Evolutionary conservation across 2,888 invertebrate species (phyloP).

Genomic region (Pandemis heparana): DNA sequence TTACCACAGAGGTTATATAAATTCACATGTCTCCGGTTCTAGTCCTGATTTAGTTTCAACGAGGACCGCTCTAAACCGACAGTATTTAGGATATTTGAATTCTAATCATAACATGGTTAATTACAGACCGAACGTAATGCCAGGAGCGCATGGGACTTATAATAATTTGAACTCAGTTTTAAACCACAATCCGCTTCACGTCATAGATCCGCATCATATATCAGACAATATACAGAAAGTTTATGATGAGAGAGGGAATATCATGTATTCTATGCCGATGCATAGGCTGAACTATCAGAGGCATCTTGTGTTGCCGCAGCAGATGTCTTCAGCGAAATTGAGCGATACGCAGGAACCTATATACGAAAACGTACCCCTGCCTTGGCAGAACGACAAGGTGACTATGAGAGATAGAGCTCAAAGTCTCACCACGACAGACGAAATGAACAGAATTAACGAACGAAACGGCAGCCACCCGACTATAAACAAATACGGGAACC

Average conservation of each 20-base stretch:
- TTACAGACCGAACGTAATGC: constrained; percentile 70
- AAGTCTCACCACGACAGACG: constrained; percentile 90
- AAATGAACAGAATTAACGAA: constrained; percentile 80
- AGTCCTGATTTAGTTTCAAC: constrained; percentile 92
- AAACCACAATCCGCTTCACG: constrained; percentile 81
- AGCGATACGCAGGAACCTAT: constrained; percentile 89
- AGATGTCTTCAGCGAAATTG: constrained; percentile 58
- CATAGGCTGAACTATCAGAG: constrained; percentile 74
- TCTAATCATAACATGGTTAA: constrained; percentile 66
- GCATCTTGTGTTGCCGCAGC: constrained; percentile 82
- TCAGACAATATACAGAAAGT: constrained; percentile 87
- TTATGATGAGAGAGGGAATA: constrained; percentile 87
- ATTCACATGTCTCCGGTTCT: constrained; percentile 89
- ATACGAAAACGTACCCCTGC: constrained; percentile 92
- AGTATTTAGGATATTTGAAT: constrained; percentile 74
- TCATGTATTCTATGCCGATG: constrained; percentile 88
- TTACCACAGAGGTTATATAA: constrained; percentile 78
- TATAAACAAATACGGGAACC: constrained; percentile 62
- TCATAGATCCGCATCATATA: constrained; percentile 85
- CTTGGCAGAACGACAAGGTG: constrained; percentile 83
- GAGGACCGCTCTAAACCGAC: constrained; percentile 86
- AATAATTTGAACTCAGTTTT: constrained; percentile 89
- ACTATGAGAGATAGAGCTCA: constrained; percentile 85
- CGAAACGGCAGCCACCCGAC: constrained; percentile 72
- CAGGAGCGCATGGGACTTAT: constrained; percentile 89